These are phyloP conservation scores for Zoanthus sansibaricus DNA, from an alignment of 92 coral and sea anemone genomes.

Conservation along the genomic window DNA sequence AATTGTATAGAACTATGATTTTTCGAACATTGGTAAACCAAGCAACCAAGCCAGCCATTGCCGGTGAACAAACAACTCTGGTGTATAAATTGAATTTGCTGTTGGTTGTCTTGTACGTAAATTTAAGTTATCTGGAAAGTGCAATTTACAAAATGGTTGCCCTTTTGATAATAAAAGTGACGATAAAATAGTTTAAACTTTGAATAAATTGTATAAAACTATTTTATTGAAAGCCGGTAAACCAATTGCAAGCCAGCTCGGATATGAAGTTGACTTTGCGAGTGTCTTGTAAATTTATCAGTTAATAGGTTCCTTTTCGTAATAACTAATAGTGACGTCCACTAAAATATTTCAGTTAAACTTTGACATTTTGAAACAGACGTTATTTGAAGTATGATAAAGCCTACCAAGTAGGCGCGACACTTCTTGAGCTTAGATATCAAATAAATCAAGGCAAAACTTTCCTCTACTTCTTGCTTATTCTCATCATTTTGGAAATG, in stretches of 20 bases:
- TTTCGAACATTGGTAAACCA: no score
- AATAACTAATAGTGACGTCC: neutral
- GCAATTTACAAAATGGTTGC: no score
- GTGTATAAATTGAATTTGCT: no score
- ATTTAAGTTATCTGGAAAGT: no score
- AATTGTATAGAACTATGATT: no score
- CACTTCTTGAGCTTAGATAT: neutral
- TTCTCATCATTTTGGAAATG: neutral
- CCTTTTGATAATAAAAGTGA: no score
- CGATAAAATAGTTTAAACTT: no score
- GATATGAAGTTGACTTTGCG: neutral
- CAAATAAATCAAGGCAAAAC: neutral
- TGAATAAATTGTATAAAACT: neutral
- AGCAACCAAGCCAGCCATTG: no score
- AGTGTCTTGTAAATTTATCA: neutral
- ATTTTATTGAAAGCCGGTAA: neutral
- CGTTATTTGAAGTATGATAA: neutral
- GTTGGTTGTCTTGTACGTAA: no score
- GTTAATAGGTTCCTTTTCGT: no score
- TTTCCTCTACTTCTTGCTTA: neutral
- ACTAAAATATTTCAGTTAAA: no score
- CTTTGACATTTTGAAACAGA: neutral
- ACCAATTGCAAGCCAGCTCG: neutral
- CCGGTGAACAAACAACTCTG: no score
- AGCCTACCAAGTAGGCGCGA: neutral